phyloP scores from a whole-genome alignment of 2,888 invertebrate genomes.

The Eristalis tenax region DNA sequence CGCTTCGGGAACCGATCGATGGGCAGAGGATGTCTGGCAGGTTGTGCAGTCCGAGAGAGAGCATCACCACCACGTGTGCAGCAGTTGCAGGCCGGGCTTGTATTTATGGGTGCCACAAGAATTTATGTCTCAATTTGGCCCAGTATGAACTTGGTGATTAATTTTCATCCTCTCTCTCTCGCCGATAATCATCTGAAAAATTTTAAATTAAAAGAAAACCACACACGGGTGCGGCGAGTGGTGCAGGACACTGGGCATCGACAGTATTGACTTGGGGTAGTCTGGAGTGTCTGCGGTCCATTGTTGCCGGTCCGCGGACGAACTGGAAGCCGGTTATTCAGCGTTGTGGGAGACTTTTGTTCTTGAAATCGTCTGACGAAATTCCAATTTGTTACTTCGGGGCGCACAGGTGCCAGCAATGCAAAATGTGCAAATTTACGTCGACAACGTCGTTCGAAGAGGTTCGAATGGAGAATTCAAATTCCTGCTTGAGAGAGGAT shows the following conservation, averaged over 20 bases:
- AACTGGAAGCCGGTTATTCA: slow-evolving; percentile 1
- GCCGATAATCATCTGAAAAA: slow-evolving; percentile 72
- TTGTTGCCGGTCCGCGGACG: slow-evolving; percentile 13
- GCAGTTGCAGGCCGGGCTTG: slow-evolving; percentile 29
- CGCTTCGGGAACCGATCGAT: slow-evolving; percentile 41
- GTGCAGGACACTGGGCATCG: background rate
- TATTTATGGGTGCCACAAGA: slow-evolving; percentile 74
- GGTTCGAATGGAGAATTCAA: background rate
- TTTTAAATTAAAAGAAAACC: slow-evolving; percentile 59
- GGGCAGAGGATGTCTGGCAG: slow-evolving; percentile 26
- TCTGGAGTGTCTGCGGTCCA: background rate
- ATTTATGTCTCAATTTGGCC: slow-evolving; percentile 81
- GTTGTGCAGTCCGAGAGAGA: slow-evolving; percentile 1
- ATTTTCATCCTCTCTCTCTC: slow-evolving; percentile 62
- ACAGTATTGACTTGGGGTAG: slow-evolving; percentile 33
- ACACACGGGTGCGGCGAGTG: background rate
- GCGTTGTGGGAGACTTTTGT: slow-evolving; percentile 39
- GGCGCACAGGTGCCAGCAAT: background rate
- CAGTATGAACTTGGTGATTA: slow-evolving; percentile 73
- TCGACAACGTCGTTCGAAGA: background rate
- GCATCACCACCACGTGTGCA: slow-evolving; percentile 12
- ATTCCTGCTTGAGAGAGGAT: background rate
- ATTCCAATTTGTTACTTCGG: slow-evolving; percentile 34
- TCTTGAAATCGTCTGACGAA: slow-evolving; percentile 35
- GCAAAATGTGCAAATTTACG: background rate